Conservation (phyloP, 2,888 invertebrate species). For the Chelonus formosanus region DNA sequence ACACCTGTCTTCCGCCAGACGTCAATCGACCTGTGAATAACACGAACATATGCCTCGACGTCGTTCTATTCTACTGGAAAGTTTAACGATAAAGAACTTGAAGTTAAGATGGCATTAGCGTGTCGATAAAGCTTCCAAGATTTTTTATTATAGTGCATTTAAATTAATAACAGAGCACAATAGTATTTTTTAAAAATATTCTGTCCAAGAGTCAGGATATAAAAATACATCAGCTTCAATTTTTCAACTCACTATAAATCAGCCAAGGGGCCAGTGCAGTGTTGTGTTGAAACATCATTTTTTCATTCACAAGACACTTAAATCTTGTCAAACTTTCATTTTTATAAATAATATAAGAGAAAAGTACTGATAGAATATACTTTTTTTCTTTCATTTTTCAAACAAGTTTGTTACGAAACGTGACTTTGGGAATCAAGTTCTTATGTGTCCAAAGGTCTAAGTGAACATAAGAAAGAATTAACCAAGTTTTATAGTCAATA, state of each 20-base stretch:
- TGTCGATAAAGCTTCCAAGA: background rate
- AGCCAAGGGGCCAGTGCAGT: too few species aligned
- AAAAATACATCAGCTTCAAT: too few species aligned
- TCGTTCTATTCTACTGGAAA: constrained; percentile 15
- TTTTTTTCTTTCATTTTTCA: too few species aligned
- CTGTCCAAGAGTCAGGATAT: background rate
- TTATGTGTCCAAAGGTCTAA: background rate
- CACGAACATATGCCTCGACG: constrained; percentile 18
- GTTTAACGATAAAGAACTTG: constrained; percentile 14
- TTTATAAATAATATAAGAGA: too few species aligned
- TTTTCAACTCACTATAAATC: too few species aligned
- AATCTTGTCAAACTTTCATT: too few species aligned
- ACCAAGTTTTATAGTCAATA: constrained; percentile 16
- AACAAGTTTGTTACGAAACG: constrained; percentile 21
- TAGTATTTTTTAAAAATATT: background rate
- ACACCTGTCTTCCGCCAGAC: constrained; percentile 15
- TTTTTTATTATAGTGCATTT: background rate
- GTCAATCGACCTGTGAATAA: constrained; percentile 9
- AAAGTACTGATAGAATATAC: too few species aligned
- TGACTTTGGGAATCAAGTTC: constrained; percentile 7
- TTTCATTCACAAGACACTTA: too few species aligned
- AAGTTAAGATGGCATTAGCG: constrained; percentile 25
- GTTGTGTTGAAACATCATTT: too few species aligned
- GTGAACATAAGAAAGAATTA: constrained; percentile 17
- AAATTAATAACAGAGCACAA: background rate